A percentile compares a stretch with the other conserved stretches of the same genome.
phyloP scores from a whole-genome alignment of 2,797 vertebrate genomes.

The Chaetophractus vellerosus region DNA sequence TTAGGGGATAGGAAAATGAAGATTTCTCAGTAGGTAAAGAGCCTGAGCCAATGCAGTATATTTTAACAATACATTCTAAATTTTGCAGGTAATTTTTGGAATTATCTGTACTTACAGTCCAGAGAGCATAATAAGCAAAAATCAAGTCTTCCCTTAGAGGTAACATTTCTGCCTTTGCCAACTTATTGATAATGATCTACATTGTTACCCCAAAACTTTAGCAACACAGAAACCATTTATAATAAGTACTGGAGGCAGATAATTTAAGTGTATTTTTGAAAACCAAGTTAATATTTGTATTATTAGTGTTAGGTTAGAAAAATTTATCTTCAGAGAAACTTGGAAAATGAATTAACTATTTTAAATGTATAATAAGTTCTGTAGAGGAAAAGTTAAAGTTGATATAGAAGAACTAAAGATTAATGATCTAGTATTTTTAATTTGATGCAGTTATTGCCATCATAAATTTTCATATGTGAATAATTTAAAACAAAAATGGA shows the following conservation, averaged over 20 bases:
- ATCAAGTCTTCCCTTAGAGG: slow-evolving; percentile 33
- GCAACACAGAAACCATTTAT: slow-evolving; percentile 40
- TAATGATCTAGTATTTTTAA: slow-evolving; percentile 55
- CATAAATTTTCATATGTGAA: slow-evolving; percentile 45
- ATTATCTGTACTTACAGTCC: slow-evolving; percentile 36
- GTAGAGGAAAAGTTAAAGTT: slow-evolving; percentile 46
- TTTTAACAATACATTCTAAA: slow-evolving; percentile 65
- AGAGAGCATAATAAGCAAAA: slow-evolving; percentile 35
- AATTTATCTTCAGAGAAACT: slow-evolving; percentile 46
- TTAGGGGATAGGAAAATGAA: slow-evolving; percentile 57
- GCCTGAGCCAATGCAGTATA: slow-evolving; percentile 36
- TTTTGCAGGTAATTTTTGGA: slow-evolving; percentile 61
- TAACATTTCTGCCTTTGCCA: slow-evolving; percentile 61
- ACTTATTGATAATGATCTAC: slow-evolving; percentile 66
- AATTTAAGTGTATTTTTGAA: slow-evolving; percentile 59
- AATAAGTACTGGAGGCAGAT: background rate
- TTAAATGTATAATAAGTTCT: slow-evolving; percentile 47
- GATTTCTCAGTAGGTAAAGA: slow-evolving; percentile 51
- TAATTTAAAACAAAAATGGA: slow-evolving; percentile 41
- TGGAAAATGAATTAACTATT: slow-evolving; percentile 63
- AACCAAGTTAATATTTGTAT: slow-evolving; percentile 59
- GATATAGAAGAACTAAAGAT: background rate
- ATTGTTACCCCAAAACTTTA: slow-evolving; percentile 3
- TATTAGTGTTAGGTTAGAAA: slow-evolving; percentile 52
- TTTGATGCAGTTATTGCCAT: background rate